Percentiles rank a stretch among this genome's conserved stretches.
Conservation (phyloP, 1,140 invertebrate genomes). For the Trypoxylus dichotomus region DNA sequence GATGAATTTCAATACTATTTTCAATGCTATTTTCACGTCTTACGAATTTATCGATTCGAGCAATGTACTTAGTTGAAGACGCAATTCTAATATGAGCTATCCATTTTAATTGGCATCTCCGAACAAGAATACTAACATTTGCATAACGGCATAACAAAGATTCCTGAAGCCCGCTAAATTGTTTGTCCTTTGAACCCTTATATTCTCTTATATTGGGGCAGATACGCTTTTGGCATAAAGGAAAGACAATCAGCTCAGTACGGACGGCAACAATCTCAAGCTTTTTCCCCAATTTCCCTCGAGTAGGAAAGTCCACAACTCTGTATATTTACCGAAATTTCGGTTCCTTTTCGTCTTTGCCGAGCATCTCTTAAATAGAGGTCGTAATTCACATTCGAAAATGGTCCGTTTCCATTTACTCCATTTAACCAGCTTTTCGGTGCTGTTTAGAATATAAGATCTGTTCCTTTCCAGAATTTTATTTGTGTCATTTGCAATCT, state of each 20-base stretch:
- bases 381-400: neutral
- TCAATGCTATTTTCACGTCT: too few species aligned
- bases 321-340: constrained; percentile 7
- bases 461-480: too few species aligned
- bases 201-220: neutral
- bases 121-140: neutral
- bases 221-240: constrained; percentile 2
- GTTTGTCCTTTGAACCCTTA: neutral
- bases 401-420: neutral
- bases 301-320: neutral
- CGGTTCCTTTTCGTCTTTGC: neutral
- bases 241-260: neutral
- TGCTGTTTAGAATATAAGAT: neutral
- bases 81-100: neutral
- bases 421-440: neutral
- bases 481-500: too few species aligned
- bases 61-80: too few species aligned
- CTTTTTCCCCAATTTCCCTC: neutral
- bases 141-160: neutral
- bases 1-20: too few species aligned
- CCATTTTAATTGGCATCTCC: neutral
- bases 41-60: too few species aligned
- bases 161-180: neutral
- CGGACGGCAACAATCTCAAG: neutral
- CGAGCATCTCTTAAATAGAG: neutral